These are phyloP conservation scores for Anthonomus grandis DNA, from an alignment of 1,140 invertebrate species.

Conservation along the genomic window DNA sequence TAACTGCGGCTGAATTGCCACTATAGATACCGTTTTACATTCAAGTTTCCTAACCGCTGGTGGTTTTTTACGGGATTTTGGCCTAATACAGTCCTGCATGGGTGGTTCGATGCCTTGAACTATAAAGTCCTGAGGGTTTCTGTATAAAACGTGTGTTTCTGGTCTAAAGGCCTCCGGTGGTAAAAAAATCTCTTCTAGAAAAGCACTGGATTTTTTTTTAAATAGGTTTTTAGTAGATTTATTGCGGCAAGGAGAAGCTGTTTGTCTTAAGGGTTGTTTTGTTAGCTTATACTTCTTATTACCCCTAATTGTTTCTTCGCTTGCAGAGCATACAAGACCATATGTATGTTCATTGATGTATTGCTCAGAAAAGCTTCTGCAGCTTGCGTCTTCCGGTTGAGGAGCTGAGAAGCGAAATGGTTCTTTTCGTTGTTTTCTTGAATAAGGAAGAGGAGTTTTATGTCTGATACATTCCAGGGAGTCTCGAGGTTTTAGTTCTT, in stretches of 20 bases:
- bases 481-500: no score
- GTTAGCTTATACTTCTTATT: neutral
- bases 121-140: slow-evolving; percentile 17
- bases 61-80: slow-evolving; percentile 13
- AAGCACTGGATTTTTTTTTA: neutral
- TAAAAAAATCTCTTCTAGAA: slow-evolving; percentile 7
- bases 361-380: no score
- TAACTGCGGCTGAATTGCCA: slow-evolving; percentile 17
- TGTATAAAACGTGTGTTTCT: no score
- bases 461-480: no score
- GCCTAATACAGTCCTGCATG: slow-evolving; percentile 15
- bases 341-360: no score
- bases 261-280: neutral
- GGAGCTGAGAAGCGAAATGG: no score
- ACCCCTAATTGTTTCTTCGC: neutral
- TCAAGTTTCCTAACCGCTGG: slow-evolving; percentile 17
- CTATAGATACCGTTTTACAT: slow-evolving; percentile 31
- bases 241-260: neutral
- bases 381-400: no score
- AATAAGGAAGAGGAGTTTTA: no score
- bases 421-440: no score
- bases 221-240: neutral
- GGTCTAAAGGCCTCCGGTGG: slow-evolving; percentile 8
- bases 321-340: neutral
- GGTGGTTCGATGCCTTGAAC: slow-evolving; percentile 34